A percentile compares a stretch with the other conserved stretches of the same genome.
Evolutionary conservation across 2,888 invertebrate species (phyloP).

Genomic region (Philereme vetulata): DNA sequence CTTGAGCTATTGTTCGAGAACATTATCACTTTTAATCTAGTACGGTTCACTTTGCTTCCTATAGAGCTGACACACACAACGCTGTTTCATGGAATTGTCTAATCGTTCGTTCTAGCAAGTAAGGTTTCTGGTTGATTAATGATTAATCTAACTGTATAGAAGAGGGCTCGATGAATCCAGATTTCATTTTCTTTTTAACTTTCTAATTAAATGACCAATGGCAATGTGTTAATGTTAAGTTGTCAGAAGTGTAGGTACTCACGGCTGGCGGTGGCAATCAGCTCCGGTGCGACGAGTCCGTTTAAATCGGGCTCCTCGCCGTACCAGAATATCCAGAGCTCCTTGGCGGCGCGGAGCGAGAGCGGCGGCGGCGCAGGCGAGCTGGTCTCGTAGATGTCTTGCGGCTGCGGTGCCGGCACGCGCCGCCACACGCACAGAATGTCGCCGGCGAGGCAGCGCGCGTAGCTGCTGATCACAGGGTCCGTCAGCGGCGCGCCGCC

Average conservation of each 20-base stretch:
- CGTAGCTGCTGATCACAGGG: constrained; percentile 95
- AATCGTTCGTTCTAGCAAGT: constrained; percentile 7
- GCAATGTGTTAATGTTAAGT: no score
- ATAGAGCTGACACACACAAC: constrained; percentile 13
- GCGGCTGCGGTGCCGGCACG: constrained; percentile 85
- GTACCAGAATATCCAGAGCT: constrained; percentile 99
- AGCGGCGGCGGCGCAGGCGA: constrained; percentile 86
- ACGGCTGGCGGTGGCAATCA: constrained; percentile 93
- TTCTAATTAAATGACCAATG: no score
- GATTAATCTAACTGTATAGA: not conserved
- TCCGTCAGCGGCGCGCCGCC: constrained; percentile 91
- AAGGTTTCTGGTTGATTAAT: constrained; percentile 6
- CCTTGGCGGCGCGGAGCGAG: constrained; percentile 94
- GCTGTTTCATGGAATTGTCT: constrained; percentile 10
- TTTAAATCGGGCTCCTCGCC: constrained; percentile 97
- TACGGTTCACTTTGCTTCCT: constrained; percentile 23
- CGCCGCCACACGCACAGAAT: constrained; percentile 99
- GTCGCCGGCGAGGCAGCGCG: constrained; percentile 95
- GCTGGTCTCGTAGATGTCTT: constrained; percentile 80
- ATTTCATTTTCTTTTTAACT: no score
- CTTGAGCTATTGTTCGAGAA: constrained; percentile 59
- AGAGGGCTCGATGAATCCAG: not conserved
- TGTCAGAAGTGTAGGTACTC: constrained; percentile 67
- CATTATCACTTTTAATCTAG: constrained; percentile 34
- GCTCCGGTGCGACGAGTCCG: constrained; percentile 92